These are phyloP conservation scores for Chaunax sp. DNA, from an alignment of 2,797 vertebrate species.

Conservation along the genomic window DNA sequence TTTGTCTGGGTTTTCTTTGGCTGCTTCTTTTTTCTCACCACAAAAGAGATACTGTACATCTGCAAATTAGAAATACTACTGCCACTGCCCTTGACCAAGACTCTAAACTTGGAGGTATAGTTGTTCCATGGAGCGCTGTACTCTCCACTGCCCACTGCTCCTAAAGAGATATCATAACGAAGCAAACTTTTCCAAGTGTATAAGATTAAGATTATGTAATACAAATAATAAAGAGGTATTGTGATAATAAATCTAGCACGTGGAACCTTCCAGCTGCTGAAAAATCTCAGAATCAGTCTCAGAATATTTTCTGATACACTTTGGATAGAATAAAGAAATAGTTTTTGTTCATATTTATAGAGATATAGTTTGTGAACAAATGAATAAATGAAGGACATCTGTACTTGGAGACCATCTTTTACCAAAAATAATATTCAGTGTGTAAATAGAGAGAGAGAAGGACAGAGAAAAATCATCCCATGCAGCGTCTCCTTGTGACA, in stretches of 20 bases:
- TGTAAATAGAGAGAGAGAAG: conserved; percentile 35
- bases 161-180: too few species aligned
- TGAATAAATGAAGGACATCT: conserved; percentile 55
- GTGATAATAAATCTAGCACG: conserved; percentile 3
- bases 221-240: background rate
- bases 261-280: conserved; percentile 20
- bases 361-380: conserved; percentile 7
- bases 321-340: background rate
- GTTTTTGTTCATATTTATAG: conserved; percentile 3
- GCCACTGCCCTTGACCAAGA: conserved; percentile 28
- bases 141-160: too few species aligned
- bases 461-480: conserved; percentile 53
- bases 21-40: conserved; percentile 18
- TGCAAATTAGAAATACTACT: background rate
- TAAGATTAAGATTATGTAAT: conserved; percentile 1
- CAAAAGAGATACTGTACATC: background rate
- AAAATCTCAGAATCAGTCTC: background rate
- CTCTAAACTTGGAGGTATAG: too few species aligned
- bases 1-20: conserved; percentile 24
- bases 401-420: conserved; percentile 30
- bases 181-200: background rate
- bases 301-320: background rate
- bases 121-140: too few species aligned
- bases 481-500: conserved; percentile 63
- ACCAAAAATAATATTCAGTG: conserved; percentile 31